Base-by-base conservation (phyloP, 37 sponge, comb jelly and placozoan species). In the Oopsacas minuta region DNA sequence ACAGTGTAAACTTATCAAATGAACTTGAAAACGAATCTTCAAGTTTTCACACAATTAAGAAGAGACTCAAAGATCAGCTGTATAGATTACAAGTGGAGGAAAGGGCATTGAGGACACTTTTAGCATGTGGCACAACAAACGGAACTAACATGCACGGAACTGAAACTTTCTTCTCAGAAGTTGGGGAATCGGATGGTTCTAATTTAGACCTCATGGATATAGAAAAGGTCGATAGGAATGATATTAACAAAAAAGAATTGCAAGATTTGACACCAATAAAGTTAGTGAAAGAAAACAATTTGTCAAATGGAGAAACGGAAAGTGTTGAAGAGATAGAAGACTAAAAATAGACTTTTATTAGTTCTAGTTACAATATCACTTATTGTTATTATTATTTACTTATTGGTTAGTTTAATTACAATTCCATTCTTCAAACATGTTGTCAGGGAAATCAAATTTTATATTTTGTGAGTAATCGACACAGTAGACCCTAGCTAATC, bases 1-100 rank as follows among this genome's bases (percentile, higher is more conserved):
- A 61, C 7, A 61, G 75, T 12, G 28, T 61, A 3, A 61, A 61
- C 30, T 12, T 61, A 61, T 25, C 75, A 10, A 61, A 25, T 5
- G 75, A 61, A 61, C 22, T 61, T 3, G 75, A 61, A 5, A 61
- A 61, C 22, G 75, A 61, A 34, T 61, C 22, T n/a, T 25, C 20
- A n/a, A 61, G 75, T 61, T 61, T 61, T 61, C 75, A 61, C 30
- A n/a, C 30, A 10, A 61, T 61, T 32, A 61, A 61, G 75, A 61
- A 61, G 30, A 25, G 75, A 61, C 22, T 61, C 32, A 61, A 61
- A 61, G 75, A 61, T 12, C 75, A 61, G 75, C 30, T 61, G 22
- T 61, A 61, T 34, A 10, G 75, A 61, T n/a, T 61, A 34, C 75
- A 61, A 12, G 75, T 61, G 17, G 75, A 61, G 22, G 75, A 61